Base-by-base conservation (phyloP, 2,113 vertebrate genomes). In the Silurus asotus region DNA sequence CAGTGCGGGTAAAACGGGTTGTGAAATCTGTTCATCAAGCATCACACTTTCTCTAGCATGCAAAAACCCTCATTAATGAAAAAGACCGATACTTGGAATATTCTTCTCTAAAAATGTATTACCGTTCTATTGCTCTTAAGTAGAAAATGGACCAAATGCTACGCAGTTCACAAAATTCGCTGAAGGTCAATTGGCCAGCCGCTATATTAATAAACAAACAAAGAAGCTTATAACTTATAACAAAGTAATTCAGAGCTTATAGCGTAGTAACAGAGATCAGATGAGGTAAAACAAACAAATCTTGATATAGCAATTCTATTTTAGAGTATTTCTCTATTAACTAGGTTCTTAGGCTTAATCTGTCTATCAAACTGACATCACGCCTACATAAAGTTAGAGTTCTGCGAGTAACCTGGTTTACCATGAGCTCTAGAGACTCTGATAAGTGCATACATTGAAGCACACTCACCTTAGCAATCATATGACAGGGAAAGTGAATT, bases 401-500 rank as follows among this genome's bases (percentile, higher is more conserved):
- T 49, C 23, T 28, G 7, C 23, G 11, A n/a, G 2, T 61, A 74
- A 61, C 15, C 53, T 70, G 62, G 7, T 28, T 70, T 70, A 37
- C 14, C 9, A 5, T 48, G 45, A 62, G 45, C 45, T 19, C 37
- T 0, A 61, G 53, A 28, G 17, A 17, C 19, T 25, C 69, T 59
- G 8, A n/a, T 53, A 3, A 77, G 77, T 28, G 78, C 19, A 84
- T 70, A 45, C 13, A 14, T 55, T 67, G 25, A 45, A n/a, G 62
- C 62, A 81, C 78, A 74, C 78, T 81, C 58, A 86, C 78, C 78
- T 86, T 58, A 82, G 56, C 23, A 53, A 37, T 70, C 82, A 56
- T 0, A 5, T 70, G 64, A 67, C 81, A 82, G 64, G 65, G 23
- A 84, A 48, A 58, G 37, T 25, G 10, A 51, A 4, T 64, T 53